Percentiles rank a stretch among this genome's conserved stretches.
Conservation (phyloP, 2,113 vertebrate genomes). For the Xyrauchen texanus region DNA sequence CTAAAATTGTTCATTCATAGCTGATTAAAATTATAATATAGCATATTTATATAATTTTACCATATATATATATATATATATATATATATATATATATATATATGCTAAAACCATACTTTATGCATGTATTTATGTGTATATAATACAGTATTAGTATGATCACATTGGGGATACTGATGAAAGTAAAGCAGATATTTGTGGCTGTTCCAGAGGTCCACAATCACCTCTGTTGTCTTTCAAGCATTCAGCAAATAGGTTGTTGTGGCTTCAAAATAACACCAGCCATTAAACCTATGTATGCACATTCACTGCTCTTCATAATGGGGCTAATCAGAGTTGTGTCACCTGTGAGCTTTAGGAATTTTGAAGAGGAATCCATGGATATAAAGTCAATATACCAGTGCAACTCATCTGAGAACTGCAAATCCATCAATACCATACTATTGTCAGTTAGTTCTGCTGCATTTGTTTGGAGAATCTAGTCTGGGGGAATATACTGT, state of each 20-base stretch:
- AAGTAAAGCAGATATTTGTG: conserved; percentile 6
- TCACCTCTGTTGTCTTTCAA: not conserved
- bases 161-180: conserved; percentile 3
- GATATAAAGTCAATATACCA: not conserved
- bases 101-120: not conserved
- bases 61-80: not conserved
- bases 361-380: not conserved
- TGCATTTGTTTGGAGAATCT: too few species aligned
- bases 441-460: too few species aligned
- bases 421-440: not conserved
- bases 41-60: too few species aligned
- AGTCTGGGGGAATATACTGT: too few species aligned
- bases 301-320: conserved; percentile 22
- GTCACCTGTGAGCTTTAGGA: conserved; percentile 10
- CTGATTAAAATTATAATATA: too few species aligned
- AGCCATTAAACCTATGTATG: not conserved
- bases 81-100: too few species aligned
- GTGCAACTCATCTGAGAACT: conserved; percentile 1
- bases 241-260: not conserved
- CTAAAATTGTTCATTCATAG: too few species aligned
- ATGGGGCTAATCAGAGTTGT: conserved; percentile 9
- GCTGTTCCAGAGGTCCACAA: not conserved
- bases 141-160: not conserved
- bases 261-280: conserved; percentile 1
- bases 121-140: not conserved